These are phyloP conservation scores for Poeciliopsis occidentalis DNA, from an alignment of 2,113 vertebrate genomes.

Conservation along the genomic window DNA sequence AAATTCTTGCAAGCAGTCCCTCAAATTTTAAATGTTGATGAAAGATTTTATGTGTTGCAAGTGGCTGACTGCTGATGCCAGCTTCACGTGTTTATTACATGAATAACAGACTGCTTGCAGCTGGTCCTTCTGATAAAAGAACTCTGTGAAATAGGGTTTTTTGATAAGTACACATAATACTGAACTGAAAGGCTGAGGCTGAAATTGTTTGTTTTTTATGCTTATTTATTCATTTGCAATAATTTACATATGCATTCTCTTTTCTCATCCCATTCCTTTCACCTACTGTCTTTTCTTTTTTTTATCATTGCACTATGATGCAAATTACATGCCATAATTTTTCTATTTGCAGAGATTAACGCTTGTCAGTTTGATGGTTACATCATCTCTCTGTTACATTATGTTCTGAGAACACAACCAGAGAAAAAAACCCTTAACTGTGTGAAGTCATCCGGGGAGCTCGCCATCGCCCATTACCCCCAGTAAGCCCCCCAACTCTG, in stretches of 20 bases:
- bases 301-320: background rate
- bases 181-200: slow-evolving; percentile 9
- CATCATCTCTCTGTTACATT: background rate
- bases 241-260: background rate
- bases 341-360: background rate
- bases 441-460: background rate
- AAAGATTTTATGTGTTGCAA: slow-evolving; percentile 10
- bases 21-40: background rate
- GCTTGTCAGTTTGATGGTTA: background rate
- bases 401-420: background rate
- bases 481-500: background rate
- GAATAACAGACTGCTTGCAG: slow-evolving; percentile 4
- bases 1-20: background rate
- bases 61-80: slow-evolving; percentile 1
- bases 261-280: slow-evolving; percentile 8
- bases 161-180: background rate
- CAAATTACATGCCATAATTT: background rate
- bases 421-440: background rate
- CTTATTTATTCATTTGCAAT: background rate
- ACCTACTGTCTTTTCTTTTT: background rate
- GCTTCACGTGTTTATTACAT: slow-evolving; percentile 10
- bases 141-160: background rate
- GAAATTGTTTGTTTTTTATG: background rate
- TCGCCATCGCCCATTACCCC: background rate
- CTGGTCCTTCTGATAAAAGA: slow-evolving; percentile 21